A percentile compares a stretch with the other conserved stretches of the same genome.
Conservation (phyloP, 2,113 vertebrate genomes). For the Propithecus coquereli region DNA sequence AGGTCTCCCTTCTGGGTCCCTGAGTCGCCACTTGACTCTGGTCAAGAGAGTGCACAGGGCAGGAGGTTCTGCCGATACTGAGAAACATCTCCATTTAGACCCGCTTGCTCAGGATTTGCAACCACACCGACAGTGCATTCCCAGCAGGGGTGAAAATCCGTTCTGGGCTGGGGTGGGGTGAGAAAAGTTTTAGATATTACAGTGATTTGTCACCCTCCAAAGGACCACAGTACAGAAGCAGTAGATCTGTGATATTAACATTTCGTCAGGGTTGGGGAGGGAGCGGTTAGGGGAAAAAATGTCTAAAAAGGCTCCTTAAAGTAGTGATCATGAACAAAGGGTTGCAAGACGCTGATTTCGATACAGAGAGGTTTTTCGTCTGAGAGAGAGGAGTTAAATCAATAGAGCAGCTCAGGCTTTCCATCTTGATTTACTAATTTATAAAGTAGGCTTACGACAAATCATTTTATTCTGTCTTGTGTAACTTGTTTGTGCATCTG, state of each 20-base stretch:
- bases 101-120: no score
- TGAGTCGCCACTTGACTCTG: background rate
- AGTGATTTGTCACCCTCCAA: background rate
- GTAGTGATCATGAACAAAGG: background rate
- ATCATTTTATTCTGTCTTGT: background rate
- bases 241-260: background rate
- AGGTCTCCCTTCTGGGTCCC: background rate
- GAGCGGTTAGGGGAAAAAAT: background rate
- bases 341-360: background rate
- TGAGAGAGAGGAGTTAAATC: background rate
- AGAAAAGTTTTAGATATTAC: background rate
- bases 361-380: background rate
- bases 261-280: background rate
- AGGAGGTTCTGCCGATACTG: background rate
- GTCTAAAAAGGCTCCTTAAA: background rate
- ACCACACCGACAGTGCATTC: rapidly evolving
- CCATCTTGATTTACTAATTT: background rate
- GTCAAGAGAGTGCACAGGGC: background rate
- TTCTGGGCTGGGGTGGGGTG: background rate
- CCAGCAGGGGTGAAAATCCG: background rate
- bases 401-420: background rate
- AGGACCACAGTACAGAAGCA: background rate
- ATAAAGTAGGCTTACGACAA: background rate
- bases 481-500: background rate
- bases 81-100: background rate